These are phyloP conservation scores for Pelagia noctiluca DNA, from an alignment of 30 jellyfish, hydroid and myxozoan species.

Conservation along the genomic window DNA sequence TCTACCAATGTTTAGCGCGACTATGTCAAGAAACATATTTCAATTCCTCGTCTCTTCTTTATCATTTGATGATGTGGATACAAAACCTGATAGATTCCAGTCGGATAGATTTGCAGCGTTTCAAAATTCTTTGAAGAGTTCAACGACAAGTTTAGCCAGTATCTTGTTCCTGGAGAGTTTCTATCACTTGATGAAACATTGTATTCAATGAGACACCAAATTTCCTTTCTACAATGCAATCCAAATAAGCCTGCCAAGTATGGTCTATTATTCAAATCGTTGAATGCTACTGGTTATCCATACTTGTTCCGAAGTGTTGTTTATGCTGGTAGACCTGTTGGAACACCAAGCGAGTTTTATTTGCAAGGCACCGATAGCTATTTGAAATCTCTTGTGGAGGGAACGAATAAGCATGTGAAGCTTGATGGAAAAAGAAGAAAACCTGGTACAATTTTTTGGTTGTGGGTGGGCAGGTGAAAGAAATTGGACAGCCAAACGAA, in stretches of 20 bases:
- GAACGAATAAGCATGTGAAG: not conserved
- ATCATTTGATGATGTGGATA: conserved; percentile 7
- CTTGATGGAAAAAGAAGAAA: no score
- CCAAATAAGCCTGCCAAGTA: conserved; percentile 60
- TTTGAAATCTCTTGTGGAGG: conserved; percentile 13
- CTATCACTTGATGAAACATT: conserved; percentile 23
- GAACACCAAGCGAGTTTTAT: conserved; percentile 54
- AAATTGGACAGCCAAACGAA: no score
- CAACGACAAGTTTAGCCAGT: not conserved
- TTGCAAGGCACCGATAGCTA: conserved; percentile 34
- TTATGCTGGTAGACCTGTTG: conserved; percentile 50
- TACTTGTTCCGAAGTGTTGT: conserved; percentile 14
- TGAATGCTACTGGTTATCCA: conserved; percentile 56
- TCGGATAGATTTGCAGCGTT: conserved; percentile 16
- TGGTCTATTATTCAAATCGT: conserved; percentile 55
- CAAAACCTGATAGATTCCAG: not conserved
- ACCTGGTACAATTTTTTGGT: no score
- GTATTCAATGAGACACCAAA: conserved; percentile 61
- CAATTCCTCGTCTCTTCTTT: no score
- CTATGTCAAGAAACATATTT: no score
- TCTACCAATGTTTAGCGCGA: no score
- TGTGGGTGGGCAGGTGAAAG: no score
- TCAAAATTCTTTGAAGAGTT: not conserved
- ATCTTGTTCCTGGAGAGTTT: conserved; percentile 3
- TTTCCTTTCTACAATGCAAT: conserved; percentile 48